phyloP scores from a whole-genome alignment of 2,888 invertebrate genomes.

The Tinea pellionella region DNA sequence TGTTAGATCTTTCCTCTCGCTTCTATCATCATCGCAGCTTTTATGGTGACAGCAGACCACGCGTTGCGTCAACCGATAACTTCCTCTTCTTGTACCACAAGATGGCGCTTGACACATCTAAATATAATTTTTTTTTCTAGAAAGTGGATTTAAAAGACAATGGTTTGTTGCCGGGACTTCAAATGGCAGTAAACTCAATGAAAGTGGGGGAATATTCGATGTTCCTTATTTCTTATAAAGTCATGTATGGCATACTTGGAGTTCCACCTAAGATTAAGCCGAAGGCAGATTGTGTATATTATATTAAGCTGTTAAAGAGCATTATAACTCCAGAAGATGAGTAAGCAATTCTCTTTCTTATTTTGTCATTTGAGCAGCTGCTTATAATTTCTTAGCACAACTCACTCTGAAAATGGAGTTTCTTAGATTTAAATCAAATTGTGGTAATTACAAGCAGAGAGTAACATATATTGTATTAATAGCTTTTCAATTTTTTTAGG shows the following conservation, averaged over 20 bases:
- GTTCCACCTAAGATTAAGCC: conserved; percentile 83
- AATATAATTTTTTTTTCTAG: conserved; percentile 24
- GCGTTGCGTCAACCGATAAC: no score
- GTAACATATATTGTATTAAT: no score
- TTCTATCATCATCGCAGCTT: no score
- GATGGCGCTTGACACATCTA: no score
- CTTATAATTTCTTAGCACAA: no score
- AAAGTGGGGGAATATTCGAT: conserved; percentile 80
- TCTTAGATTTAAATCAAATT: no score
- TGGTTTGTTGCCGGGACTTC: conserved; percentile 73
- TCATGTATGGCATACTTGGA: conserved; percentile 81
- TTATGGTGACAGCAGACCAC: no score
- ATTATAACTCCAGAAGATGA: conserved; percentile 56
- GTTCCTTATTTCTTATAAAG: conserved; percentile 79
- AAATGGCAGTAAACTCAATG: conserved; percentile 81
- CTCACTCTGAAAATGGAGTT: no score
- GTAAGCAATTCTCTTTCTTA: conserved; percentile 29
- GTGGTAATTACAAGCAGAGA: no score
- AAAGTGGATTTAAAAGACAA: conserved; percentile 46
- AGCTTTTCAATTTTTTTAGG: conserved; percentile 28
- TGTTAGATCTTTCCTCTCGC: no score
- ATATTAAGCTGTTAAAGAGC: conserved; percentile 73
- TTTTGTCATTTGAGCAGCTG: no score
- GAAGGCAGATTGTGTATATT: conserved; percentile 77
- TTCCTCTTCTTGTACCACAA: no score